phyloP scores from a whole-genome alignment of 2,797 vertebrate genomes.

The Hoplostethus atlanticus region DNA sequence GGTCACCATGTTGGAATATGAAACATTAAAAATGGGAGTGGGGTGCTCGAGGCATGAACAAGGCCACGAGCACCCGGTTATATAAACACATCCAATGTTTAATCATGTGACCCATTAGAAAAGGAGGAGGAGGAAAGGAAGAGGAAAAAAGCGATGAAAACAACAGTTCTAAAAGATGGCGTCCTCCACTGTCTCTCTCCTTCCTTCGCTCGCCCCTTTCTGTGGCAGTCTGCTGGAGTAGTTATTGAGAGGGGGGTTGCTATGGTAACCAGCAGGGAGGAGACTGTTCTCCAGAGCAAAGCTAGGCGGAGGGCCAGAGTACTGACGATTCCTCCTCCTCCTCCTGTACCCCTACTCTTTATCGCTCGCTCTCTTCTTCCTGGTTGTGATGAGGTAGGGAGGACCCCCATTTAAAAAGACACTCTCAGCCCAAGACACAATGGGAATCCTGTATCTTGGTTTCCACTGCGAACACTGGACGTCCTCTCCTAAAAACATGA shows the following conservation, averaged over 20 bases:
- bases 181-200: conserved; percentile 19
- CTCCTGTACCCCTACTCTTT: conserved; percentile 8
- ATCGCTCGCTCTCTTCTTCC: conserved; percentile 11
- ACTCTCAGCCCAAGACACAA: conserved; percentile 1
- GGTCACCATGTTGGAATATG: not conserved
- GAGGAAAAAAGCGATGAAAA: conserved; percentile 44
- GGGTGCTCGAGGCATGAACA: not conserved
- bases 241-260: conserved; percentile 59
- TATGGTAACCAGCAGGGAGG: conserved; percentile 74
- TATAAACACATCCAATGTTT: conserved; percentile 1
- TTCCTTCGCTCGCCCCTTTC: conserved; percentile 40
- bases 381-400: conserved; percentile 65
- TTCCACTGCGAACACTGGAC: conserved; percentile 10
- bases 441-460: conserved; percentile 1
- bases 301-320: conserved; percentile 62
- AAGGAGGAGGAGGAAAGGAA: conserved; percentile 25
- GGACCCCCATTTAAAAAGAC: conserved; percentile 39
- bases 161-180: conserved; percentile 71
- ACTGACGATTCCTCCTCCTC: conserved; percentile 30
- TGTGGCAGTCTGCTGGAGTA: conserved; percentile 55
- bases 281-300: conserved; percentile 53
- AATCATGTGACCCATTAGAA: conserved; percentile 29
- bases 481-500: conserved; percentile 5
- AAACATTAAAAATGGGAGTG: not conserved
- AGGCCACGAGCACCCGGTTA: not conserved